These are phyloP conservation scores for Echinops telfairi DNA, from an alignment of 2,113 vertebrate genomes.

Conservation along the genomic window DNA sequence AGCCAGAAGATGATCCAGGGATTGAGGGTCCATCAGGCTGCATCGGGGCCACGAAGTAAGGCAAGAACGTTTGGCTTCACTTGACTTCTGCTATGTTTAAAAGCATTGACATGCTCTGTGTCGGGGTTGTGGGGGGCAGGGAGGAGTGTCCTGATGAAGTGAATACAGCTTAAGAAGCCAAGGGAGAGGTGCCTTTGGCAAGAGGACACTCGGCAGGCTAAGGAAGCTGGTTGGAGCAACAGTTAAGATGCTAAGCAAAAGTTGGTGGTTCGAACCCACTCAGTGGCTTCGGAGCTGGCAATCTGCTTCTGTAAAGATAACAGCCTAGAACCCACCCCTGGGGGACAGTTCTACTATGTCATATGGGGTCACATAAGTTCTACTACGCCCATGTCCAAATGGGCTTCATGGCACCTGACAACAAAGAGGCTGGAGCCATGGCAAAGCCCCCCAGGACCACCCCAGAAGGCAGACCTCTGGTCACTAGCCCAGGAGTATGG, in stretches of 20 bases:
- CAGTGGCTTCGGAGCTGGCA: neutral
- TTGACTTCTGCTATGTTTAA: neutral
- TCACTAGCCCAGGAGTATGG: neutral
- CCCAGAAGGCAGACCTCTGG: constrained; percentile 25
- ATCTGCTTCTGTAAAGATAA: neutral
- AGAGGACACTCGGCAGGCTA: neutral
- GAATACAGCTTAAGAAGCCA: neutral
- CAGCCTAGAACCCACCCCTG: neutral
- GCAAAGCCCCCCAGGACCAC: neutral
- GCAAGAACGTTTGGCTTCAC: neutral
- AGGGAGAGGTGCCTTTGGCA: neutral
- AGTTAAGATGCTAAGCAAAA: neutral
- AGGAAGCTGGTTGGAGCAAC: neutral
- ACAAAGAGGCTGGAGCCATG: neutral
- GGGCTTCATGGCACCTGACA: neutral
- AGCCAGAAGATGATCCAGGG: neutral
- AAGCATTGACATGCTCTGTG: neutral
- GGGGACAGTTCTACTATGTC: neutral
- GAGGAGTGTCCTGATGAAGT: neutral
- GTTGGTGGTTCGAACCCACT: neutral
- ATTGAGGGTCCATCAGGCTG: neutral
- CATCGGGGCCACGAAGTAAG: neutral
- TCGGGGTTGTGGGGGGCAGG: too few species aligned
- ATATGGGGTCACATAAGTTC: neutral
- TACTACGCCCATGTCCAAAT: neutral